A percentile compares a stretch with the other conserved stretches of the same genome.
These are phyloP conservation scores for Cardinalis cardinalis DNA, from an alignment of 2,113 vertebrate species.

Conservation along the genomic window DNA sequence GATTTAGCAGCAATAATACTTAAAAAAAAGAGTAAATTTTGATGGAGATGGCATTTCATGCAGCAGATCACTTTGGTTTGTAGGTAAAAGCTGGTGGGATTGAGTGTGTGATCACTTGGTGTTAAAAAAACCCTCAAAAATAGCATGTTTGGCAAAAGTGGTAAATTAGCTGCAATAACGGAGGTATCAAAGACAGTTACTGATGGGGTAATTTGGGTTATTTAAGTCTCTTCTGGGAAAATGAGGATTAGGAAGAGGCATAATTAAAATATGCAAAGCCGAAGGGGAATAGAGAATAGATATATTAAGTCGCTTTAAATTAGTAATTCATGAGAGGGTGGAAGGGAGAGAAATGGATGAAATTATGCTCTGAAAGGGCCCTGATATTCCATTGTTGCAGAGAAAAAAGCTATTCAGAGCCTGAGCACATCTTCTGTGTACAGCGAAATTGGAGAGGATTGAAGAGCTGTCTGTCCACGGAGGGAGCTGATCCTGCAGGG, in stretches of 20 bases:
- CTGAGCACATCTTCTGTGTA: background rate
- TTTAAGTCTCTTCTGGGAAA: slow-evolving; percentile 26
- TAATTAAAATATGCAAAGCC: slow-evolving; percentile 57
- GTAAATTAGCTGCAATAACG: slow-evolving; percentile 42
- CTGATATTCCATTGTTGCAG: background rate
- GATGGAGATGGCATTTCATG: background rate
- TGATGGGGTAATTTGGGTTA: slow-evolving; percentile 33
- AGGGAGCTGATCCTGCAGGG: background rate
- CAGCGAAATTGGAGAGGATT: background rate
- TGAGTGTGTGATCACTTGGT: background rate
- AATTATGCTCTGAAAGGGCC: slow-evolving; percentile 30
- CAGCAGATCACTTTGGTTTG: background rate
- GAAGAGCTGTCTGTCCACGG: rapidly evolving
- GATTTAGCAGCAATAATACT: background rate
- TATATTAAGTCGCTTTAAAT: slow-evolving; percentile 42
- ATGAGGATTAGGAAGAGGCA: slow-evolving; percentile 37
- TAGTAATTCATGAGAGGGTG: slow-evolving; percentile 24
- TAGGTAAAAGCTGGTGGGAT: background rate
- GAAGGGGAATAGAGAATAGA: slow-evolving; percentile 40
- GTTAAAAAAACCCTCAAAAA: background rate
- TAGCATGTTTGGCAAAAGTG: slow-evolving; percentile 10
- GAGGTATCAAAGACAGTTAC: slow-evolving; percentile 25
- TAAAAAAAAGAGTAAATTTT: background rate
- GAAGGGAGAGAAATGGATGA: slow-evolving; percentile 6
- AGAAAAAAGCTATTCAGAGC: slow-evolving; percentile 30